A percentile compares a stretch with the other conserved stretches of the same genome.
phyloP scores from a whole-genome alignment of 35 echinoderm and acorn worm genomes.

The Patiria miniata region DNA sequence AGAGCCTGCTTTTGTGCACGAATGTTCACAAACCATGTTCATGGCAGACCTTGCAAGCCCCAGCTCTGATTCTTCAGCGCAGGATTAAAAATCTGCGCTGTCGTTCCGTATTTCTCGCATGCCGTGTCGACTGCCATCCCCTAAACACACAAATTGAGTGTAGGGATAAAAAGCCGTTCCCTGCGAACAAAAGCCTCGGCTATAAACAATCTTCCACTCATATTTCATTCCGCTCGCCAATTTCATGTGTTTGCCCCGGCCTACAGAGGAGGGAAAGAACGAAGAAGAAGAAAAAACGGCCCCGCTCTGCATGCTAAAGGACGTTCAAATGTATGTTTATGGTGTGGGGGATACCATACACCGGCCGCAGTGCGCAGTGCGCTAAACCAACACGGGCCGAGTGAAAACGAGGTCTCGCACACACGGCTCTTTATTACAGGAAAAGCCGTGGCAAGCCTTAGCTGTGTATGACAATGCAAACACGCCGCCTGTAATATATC shows the following conservation, averaged over 20 bases:
- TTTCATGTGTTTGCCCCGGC: slow-evolving; percentile 20
- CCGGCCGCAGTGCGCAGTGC: background rate
- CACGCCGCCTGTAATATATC: slow-evolving; percentile 22
- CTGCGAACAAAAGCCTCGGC: slow-evolving; percentile 19
- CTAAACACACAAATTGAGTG: slow-evolving; percentile 25
- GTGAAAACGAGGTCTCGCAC: slow-evolving; percentile 16
- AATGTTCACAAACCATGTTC: slow-evolving; percentile 10
- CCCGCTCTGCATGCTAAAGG: slow-evolving; percentile 6
- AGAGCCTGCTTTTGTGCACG: no score
- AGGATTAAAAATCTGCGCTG: background rate
- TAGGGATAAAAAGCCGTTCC: slow-evolving; percentile 15
- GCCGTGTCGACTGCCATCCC: background rate
- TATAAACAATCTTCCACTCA: slow-evolving; percentile 31
- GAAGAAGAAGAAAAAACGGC: no score
- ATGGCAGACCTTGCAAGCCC: background rate
- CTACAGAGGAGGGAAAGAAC: background rate
- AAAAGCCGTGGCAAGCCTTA: slow-evolving; percentile 3
- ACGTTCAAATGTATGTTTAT: slow-evolving; percentile 21
- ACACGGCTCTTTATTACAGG: slow-evolving; percentile 24
- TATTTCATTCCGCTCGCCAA: slow-evolving; percentile 31
- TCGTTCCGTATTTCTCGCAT: slow-evolving; percentile 19
- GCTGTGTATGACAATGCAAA: slow-evolving; percentile 28
- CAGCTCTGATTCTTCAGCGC: background rate
- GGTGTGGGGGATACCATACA: background rate
- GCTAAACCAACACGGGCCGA: slow-evolving; percentile 7